Conservation (phyloP, 2,888 invertebrate species). For the Nomada hirtipes region DNA sequence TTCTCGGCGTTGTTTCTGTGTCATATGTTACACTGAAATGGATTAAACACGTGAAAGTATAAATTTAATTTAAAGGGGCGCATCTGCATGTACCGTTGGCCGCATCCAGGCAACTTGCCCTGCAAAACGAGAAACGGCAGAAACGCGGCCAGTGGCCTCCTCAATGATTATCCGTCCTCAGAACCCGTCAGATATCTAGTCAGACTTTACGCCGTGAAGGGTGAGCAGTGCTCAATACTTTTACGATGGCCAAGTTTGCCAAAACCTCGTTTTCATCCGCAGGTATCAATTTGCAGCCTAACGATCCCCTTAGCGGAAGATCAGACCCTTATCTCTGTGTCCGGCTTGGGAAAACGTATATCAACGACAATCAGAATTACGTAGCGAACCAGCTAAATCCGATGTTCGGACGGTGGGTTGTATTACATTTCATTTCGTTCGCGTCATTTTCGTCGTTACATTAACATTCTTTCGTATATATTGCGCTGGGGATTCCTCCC, state of each 20-base stretch:
- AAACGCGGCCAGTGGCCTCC: slow-evolving; percentile 87
- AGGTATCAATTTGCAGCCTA: slow-evolving; percentile 89
- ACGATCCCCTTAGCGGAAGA: slow-evolving; percentile 88
- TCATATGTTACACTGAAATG: no score
- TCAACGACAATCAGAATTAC: slow-evolving; percentile 89
- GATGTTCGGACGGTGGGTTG: slow-evolving; percentile 89
- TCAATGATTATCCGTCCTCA: slow-evolving; percentile 87
- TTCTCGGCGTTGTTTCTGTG: no score
- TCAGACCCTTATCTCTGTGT: slow-evolving; percentile 92
- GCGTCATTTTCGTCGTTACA: not conserved
- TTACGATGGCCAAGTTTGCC: not conserved
- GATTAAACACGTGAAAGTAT: no score
- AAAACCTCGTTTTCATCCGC: no score
- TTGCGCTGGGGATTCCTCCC: not conserved
- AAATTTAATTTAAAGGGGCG: slow-evolving; percentile 83
- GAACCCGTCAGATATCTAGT: slow-evolving; percentile 88
- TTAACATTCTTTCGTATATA: not conserved
- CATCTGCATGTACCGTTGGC: slow-evolving; percentile 89
- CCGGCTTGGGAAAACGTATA: slow-evolving; percentile 87
- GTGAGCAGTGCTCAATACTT: slow-evolving; percentile 58
- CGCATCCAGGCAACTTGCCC: slow-evolving; percentile 85
- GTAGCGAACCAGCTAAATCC: slow-evolving; percentile 92
- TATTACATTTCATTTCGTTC: not conserved
- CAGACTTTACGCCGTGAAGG: slow-evolving; percentile 89
- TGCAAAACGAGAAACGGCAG: slow-evolving; percentile 85